Evolutionary conservation across 1,140 invertebrate genomes (phyloP), one percentile per base, ranked within the genome.

Genomic region (Drosophila ercepeae): DNA sequence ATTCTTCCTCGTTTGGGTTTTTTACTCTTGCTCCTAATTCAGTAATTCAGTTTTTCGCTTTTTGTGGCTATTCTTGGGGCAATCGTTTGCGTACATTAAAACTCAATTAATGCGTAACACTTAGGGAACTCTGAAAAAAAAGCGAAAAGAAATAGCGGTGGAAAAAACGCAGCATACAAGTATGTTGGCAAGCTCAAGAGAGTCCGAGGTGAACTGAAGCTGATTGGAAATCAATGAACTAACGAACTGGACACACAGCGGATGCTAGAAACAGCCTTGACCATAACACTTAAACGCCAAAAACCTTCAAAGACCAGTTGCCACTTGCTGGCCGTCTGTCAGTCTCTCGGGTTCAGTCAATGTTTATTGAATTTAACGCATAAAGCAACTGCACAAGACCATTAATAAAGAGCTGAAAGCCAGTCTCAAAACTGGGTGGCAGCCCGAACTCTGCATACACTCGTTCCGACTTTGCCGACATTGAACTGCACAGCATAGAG

Each of bases 221-320:
- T 78, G 70, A 84, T 86, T 75, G 53, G 61, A 79, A 86, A 81
- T 86, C 81, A 81, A 84, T 84, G 71, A 75, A 78, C 69, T 29
- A 59, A 50, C 45, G 44, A 64, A 44, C 57, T 64, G 60, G 51
- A 84, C 67, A 58, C 74, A 74, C 81, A 76, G 53, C 60, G 76
- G 72, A 41, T 70, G 54, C 72, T 68, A 29, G 45, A 34, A 8
- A 27, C 58, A 65, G 67, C 81, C 81, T 86, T 86, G 81, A 86
- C 81, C 81, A 86, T 86, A 86, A 86, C 81, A 88, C 82, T 86
- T 75, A 74, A 74, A 77, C 59, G 63, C 41, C 63, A 67, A 77
- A 63, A 81, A 64, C 81, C 81, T 86, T 86, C 76, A 76, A 76
- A 86, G 76, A 84, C 82, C 46, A 73, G 76, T 70, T 86, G 76